Evolutionary conservation across 2,113 vertebrate species (phyloP).

Genomic region (Oncorhynchus clarkii): DNA sequence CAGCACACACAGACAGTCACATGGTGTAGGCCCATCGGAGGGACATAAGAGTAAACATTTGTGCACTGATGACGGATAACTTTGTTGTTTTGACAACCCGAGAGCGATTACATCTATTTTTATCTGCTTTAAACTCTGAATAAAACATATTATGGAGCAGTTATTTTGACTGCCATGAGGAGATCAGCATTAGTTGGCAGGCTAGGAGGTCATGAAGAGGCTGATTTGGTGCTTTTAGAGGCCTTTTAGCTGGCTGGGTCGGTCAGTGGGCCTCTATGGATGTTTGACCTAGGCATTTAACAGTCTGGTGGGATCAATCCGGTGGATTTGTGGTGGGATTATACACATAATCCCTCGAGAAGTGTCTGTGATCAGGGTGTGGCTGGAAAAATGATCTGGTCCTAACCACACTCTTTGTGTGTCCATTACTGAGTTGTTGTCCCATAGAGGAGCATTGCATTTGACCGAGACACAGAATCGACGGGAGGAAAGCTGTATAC

Average conservation of each 20-base stretch:
- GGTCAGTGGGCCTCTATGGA: neutral
- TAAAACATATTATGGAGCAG: neutral
- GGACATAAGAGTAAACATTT: neutral
- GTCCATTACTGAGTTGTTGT: too few species aligned
- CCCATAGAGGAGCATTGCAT: too few species aligned
- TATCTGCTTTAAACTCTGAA: neutral
- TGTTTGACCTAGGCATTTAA: neutral
- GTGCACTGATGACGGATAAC: neutral
- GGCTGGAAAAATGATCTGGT: neutral
- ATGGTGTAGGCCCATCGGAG: too few species aligned
- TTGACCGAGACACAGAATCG: too few species aligned
- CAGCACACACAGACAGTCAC: neutral
- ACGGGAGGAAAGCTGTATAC: too few species aligned
- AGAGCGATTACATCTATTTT: neutral
- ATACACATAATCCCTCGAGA: neutral
- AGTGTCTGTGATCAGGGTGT: neutral
- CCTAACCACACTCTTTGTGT: neutral
- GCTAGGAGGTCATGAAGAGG: neutral
- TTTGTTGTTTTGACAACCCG: neutral
- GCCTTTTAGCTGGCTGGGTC: neutral
- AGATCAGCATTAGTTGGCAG: conserved; percentile 5
- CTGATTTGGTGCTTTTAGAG: neutral
- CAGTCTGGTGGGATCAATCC: neutral
- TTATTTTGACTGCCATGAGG: neutral
- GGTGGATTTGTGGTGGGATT: neutral